Conservation (phyloP, 35 echinoderm and acorn worm species). For the Ptychodera flava region DNA sequence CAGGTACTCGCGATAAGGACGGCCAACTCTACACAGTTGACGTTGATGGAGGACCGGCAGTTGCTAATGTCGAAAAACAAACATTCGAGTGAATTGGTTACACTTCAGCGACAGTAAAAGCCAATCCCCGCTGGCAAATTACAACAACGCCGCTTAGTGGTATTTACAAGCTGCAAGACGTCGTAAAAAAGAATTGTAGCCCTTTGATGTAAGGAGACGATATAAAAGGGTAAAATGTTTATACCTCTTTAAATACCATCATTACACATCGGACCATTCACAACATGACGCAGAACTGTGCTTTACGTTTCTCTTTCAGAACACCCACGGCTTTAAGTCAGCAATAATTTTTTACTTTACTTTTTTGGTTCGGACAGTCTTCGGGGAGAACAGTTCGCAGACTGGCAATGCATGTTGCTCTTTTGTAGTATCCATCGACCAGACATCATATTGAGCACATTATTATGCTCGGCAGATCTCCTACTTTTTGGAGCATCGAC, state of each 20-base stretch:
- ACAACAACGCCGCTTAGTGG: background rate
- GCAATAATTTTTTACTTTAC: too few species aligned
- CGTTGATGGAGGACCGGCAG: background rate
- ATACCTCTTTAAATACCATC: background rate
- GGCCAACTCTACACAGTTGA: background rate
- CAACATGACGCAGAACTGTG: background rate
- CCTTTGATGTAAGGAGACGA: background rate
- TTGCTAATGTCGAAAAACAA: background rate
- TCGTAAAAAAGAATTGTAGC: background rate
- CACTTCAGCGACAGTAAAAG: background rate
- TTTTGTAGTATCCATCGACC: too few species aligned
- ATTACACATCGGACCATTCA: background rate
- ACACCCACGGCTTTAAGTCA: too few species aligned
- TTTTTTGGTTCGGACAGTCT: too few species aligned
- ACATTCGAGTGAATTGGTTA: background rate
- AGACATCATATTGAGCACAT: too few species aligned
- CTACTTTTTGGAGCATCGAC: too few species aligned
- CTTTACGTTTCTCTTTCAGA: background rate
- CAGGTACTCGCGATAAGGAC: too few species aligned
- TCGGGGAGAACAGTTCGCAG: too few species aligned
- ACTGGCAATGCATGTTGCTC: too few species aligned
- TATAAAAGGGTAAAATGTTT: background rate
- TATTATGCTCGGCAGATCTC: too few species aligned
- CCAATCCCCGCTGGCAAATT: background rate
- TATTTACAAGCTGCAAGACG: background rate